Evolutionary conservation across 2,888 invertebrate species (phyloP).

Genomic region (Rambutsinella grinnellia): DNA sequence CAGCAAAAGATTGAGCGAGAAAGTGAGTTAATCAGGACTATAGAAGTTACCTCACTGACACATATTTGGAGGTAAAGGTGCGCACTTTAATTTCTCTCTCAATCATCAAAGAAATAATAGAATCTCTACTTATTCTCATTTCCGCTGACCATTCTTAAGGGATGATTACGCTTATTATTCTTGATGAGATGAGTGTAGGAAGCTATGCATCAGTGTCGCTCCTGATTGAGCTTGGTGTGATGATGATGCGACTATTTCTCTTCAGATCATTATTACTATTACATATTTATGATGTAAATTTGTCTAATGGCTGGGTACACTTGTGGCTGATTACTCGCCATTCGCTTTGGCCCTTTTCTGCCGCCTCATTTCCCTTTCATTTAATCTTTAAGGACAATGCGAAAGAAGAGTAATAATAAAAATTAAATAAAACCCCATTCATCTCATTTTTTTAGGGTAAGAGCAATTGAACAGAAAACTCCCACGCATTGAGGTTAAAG

Average conservation of each 20-base stretch:
- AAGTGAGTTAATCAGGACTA: slow-evolving; percentile 35
- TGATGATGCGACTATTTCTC: no score
- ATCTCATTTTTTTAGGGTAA: neutral
- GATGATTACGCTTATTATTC: neutral
- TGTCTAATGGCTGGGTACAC: no score
- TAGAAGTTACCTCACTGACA: slow-evolving; percentile 16
- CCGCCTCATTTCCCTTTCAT: neutral
- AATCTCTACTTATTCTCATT: neutral
- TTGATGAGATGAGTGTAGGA: slow-evolving; percentile 6
- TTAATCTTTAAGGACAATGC: neutral
- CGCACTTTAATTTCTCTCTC: slow-evolving; percentile 39
- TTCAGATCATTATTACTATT: neutral
- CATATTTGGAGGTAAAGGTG: slow-evolving; percentile 25
- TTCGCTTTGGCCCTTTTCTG: no score
- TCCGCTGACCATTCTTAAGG: neutral
- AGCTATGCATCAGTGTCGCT: no score
- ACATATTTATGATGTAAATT: neutral
- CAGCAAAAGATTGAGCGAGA: slow-evolving; percentile 29
- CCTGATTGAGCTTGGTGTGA: no score
- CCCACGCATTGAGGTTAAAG: neutral
- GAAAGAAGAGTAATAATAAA: slow-evolving; percentile 1
- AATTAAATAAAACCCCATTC: neutral
- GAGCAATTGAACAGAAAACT: neutral
- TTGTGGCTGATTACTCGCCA: no score
- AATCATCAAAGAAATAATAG: neutral